Base-by-base conservation (phyloP, 2,113 vertebrate genomes). In the Desmodus rotundus region DNA sequence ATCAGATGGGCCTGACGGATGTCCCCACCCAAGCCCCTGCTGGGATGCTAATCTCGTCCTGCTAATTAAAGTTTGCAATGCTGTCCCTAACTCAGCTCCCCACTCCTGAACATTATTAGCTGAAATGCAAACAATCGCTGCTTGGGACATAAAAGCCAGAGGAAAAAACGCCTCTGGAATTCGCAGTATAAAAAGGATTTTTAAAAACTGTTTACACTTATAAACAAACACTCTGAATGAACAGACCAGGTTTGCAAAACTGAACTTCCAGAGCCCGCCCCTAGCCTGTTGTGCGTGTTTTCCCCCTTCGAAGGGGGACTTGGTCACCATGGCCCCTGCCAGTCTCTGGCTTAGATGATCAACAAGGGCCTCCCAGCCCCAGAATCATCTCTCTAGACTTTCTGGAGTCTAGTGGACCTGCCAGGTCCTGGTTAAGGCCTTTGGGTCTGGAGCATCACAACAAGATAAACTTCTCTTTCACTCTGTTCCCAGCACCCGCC, bases 11-110 rank as follows among this genome's bases (percentile, higher is more conserved):
- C 77, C 92, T 19, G 58, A 50, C 78, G 77, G 83, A 80, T 31
- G 50, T 74, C 47, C 85, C 45, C 41, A 61, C 58, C 36, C 33
- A 43, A 7, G 3, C 65, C 50, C 74, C 89, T 63, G 67, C 94
- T 85, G 92, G 92, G 89, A 65, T 83, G 73, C 43, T 89, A 63
- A 65, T 95, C 94, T 92, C 84, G 36, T n/a, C 47, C 72, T 82
- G 89, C 89, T 93, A 94, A 95, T 97, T 95, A 91, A 78, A 78
- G 96, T 89, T 94, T 67, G 61, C 68, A 17, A 4, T 85, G 65
- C 70, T 52, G 90, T 65, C 61, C 73, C 63, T 54, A 65, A 86
- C 22, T 58, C 45, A 7, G 17, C 76, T 54, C 43, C 47, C 10
- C 9, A 7, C 63, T 73, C 81, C 54, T 14, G 68, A 47, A 45